Percentiles rank a stretch among this genome's conserved stretches.
Conservation (phyloP, 2,797 vertebrate species). For the Kryptopterus vitreolus region DNA sequence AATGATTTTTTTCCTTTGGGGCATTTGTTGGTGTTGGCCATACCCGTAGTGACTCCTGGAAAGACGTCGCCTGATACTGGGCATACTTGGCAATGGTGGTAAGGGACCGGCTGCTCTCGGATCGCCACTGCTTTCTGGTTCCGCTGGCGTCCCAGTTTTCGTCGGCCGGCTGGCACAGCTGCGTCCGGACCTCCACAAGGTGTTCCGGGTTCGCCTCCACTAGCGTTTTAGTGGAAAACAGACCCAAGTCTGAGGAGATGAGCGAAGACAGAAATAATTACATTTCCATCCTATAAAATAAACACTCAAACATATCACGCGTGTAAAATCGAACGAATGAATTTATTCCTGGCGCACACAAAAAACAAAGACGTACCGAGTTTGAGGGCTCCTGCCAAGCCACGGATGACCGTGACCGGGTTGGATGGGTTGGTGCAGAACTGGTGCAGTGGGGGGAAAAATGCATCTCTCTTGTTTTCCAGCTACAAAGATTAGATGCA, state of each 20-base stretch:
- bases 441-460: slow-evolving; percentile 97
- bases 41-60: slow-evolving; percentile 96
- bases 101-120: slow-evolving; percentile 93
- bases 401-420: slow-evolving; percentile 98
- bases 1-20: background rate
- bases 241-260: slow-evolving; percentile 83
- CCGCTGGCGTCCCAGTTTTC: slow-evolving; percentile 97
- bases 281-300: too few species aligned
- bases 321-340: too few species aligned
- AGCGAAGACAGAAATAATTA: background rate
- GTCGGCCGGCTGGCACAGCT: slow-evolving; percentile 91
- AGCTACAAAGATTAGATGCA: slow-evolving; percentile 69
- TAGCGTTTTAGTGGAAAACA: slow-evolving; percentile 97
- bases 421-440: slow-evolving; percentile 99
- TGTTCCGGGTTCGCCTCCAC: slow-evolving; percentile 98
- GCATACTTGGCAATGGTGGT: slow-evolving; percentile 97
- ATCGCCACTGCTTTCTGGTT: slow-evolving; percentile 94
- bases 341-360: background rate
- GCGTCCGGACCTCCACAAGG: slow-evolving; percentile 93
- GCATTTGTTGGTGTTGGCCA: slow-evolving; percentile 46
- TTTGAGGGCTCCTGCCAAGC: slow-evolving; percentile 97
- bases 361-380: slow-evolving; percentile 40
- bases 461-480: slow-evolving; percentile 97
- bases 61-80: slow-evolving; percentile 96
- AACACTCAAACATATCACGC: too few species aligned